Percentiles rank a stretch among this genome's conserved stretches.
Evolutionary conservation across 2,888 invertebrate species (phyloP).

Genomic region (Thymelicus acteon): DNA sequence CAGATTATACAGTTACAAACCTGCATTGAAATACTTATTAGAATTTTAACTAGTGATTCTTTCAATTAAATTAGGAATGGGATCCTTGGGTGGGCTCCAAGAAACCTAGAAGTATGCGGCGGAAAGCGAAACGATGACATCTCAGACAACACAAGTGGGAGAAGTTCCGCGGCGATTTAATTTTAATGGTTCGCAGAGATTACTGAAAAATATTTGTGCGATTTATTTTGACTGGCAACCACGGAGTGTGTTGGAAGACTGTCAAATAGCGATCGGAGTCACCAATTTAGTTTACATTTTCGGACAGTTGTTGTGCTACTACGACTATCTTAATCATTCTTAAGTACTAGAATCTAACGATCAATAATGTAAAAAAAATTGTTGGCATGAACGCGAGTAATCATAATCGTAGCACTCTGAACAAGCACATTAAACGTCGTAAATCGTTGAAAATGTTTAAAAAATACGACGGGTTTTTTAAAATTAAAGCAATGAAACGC

Average conservation of each 20-base stretch:
- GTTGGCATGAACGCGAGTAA: not conserved
- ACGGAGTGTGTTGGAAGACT: conserved; percentile 8
- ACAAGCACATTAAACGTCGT: not conserved
- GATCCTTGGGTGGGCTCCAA: conserved; percentile 30
- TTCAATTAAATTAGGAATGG: conserved; percentile 42
- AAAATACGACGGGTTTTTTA: conserved; percentile 17
- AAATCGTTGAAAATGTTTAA: conserved; percentile 5
- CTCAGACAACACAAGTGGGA: conserved; percentile 22
- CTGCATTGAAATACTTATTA: conserved; percentile 17
- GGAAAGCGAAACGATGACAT: conserved; percentile 26
- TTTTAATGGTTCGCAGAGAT: conserved; percentile 35
- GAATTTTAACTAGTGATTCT: conserved; percentile 20
- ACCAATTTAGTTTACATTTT: not conserved
- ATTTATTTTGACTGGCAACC: conserved; percentile 5
- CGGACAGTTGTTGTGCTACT: not conserved
- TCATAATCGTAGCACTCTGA: not conserved
- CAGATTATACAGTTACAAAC: conserved; percentile 21
- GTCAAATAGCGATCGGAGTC: conserved; percentile 3
- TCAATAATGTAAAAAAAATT: not conserved
- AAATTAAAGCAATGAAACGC: conserved; percentile 48
- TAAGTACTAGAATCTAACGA: not conserved
- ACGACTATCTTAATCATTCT: not conserved
- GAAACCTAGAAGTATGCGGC: conserved; percentile 18
- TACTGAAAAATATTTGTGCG: conserved; percentile 20
- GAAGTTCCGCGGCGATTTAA: conserved; percentile 13